Evolutionary conservation across 2,113 vertebrate species (phyloP).

Genomic region (Echinops telfairi): DNA sequence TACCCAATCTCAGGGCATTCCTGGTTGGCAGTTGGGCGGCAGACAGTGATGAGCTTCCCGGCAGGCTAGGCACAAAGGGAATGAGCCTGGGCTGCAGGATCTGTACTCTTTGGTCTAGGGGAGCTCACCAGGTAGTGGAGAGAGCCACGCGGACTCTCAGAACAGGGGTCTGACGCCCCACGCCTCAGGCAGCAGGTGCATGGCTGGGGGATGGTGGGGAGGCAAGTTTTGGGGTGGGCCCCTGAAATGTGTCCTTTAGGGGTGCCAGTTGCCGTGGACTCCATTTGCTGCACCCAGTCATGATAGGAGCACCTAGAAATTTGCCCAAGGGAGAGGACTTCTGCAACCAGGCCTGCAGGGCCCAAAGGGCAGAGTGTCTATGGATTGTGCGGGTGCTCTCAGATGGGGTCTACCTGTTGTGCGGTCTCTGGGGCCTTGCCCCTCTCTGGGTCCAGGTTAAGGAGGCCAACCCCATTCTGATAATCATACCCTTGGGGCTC

Average conservation of each 20-base stretch:
- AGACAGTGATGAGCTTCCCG: neutral
- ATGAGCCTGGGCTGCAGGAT: neutral
- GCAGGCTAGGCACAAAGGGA: neutral
- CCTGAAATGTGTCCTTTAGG: neutral
- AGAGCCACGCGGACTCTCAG: neutral
- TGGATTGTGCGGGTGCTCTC: neutral
- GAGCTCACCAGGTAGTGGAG: neutral
- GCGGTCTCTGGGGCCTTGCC: neutral
- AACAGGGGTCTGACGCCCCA: neutral
- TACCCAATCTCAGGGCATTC: too few species aligned
- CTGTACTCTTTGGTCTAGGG: neutral
- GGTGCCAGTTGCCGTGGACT: neutral
- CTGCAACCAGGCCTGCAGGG: neutral
- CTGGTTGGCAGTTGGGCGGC: neutral
- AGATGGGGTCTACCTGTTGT: neutral
- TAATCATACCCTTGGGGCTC: neutral
- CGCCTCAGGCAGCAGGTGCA: neutral
- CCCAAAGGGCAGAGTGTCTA: neutral
- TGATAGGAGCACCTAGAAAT: neutral
- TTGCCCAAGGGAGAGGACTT: neutral
- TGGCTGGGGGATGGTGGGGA: neutral
- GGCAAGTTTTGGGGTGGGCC: neutral
- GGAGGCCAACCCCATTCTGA: neutral
- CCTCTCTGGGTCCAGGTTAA: neutral
- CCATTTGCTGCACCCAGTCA: neutral